Evolutionary conservation across 2,797 vertebrate genomes (phyloP), one percentile per base, ranked within the genome.

Genomic region (Coregonus suidteri): DNA sequence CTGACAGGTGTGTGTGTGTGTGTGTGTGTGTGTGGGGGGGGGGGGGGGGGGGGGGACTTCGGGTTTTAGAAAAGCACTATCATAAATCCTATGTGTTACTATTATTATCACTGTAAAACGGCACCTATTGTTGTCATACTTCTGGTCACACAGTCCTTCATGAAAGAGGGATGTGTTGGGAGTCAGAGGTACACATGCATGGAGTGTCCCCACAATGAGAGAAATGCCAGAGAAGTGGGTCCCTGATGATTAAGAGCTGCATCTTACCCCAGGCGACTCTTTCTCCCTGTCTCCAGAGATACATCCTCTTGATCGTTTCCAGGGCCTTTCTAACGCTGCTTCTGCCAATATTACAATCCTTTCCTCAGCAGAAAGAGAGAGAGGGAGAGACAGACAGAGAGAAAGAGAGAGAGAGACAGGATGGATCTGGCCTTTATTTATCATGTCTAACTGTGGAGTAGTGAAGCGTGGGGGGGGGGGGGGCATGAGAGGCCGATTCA

Each of bases 211-310:
- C 25, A 69, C 75, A 64, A 62, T 51, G 64, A 72, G 73, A 20
- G 35, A 71, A 59, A 47, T 52, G 71, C 73, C 76, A 68, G 25
- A 87, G 83, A 94, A 92, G 88, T 93, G 88, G 90, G 90, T 94
- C 92, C 91, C 89, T 54, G 79, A 92, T 93, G 92, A 94, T 93
- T 89, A 92, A 94, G 92, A 89, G 86, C 84, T 65, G 71, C 82
- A 81, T 92, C 84, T 88, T 88, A 87, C 90, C 85, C 81, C 82
- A 89, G 86, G 64, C 34, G 77, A 69, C 65, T 69, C 62, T 64
- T 20, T 25, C 54, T 56, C 54, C 4, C 47, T 5, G n/a, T 81
- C 76, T 68, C 71, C 62, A 59, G 77, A 82, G 81, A 85, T 72
- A 30, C 77, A 75, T 81, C 81, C 75, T 84, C 75, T 76, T 71